Percentiles rank a stretch among this genome's conserved stretches.
Conservation (phyloP, 2,113 vertebrate genomes). For the Lepus americanus region DNA sequence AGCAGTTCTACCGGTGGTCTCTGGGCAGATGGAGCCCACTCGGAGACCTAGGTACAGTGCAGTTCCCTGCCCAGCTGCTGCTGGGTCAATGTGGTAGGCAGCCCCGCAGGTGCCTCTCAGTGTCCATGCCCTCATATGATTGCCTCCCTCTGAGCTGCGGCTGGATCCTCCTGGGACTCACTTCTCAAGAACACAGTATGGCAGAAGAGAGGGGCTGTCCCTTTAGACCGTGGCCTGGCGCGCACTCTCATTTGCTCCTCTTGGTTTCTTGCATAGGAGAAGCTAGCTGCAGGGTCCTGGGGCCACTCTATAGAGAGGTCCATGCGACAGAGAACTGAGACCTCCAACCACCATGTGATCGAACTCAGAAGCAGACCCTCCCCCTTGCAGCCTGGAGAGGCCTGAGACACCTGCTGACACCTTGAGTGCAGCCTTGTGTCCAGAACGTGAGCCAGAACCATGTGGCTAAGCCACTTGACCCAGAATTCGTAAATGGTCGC, state of each 20-base stretch:
- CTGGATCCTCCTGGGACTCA: not conserved
- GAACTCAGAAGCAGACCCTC: not conserved
- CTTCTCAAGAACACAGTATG: not conserved
- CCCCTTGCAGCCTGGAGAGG: not conserved
- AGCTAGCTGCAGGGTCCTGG: not conserved
- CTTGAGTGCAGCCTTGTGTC: not conserved
- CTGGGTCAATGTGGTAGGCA: too few relatives aligned
- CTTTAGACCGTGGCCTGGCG: not conserved
- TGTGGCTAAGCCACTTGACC: not conserved
- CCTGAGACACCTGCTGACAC: not conserved
- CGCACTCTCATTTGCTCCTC: not conserved
- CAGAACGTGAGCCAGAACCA: not conserved
- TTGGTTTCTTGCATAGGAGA: not conserved
- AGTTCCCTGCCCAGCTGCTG: too few relatives aligned
- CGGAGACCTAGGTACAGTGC: too few relatives aligned
- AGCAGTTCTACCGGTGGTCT: not conserved
- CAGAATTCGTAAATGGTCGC: not conserved
- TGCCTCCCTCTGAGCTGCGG: not conserved
- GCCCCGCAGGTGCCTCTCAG: too few relatives aligned
- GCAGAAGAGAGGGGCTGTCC: not conserved
- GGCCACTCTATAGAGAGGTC: not conserved
- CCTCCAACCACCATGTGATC: not conserved
- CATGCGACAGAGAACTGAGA: not conserved
- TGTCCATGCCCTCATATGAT: too few relatives aligned
- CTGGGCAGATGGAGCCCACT: too few relatives aligned